Evolutionary conservation across 2,888 invertebrate species (phyloP).

Genomic region (Matsumyia berberina): DNA sequence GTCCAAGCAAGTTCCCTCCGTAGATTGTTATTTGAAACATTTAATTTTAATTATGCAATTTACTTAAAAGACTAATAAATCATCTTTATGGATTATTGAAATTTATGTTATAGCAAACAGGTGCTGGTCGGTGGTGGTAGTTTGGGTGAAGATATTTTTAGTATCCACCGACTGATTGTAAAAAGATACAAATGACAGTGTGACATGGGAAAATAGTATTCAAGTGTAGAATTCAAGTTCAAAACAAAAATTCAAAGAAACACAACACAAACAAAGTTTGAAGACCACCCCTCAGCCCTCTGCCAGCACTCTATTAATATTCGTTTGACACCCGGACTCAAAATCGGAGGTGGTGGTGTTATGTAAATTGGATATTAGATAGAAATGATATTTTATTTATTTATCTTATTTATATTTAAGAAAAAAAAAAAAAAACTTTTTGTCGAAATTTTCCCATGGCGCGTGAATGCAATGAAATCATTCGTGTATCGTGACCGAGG

Average conservation of each 20-base stretch:
- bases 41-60: slow-evolving; percentile 36
- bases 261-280: neutral
- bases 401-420: neutral
- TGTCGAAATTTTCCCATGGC: slow-evolving; percentile 38
- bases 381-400: slow-evolving; percentile 29
- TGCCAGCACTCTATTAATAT: slow-evolving; percentile 18
- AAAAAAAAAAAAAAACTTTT: neutral
- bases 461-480: slow-evolving; percentile 32
- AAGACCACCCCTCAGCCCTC: neutral
- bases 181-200: slow-evolving; percentile 18
- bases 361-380: slow-evolving; percentile 38
- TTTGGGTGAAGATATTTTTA: slow-evolving; percentile 25
- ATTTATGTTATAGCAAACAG: slow-evolving; percentile 40
- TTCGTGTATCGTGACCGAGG: slow-evolving; percentile 18
- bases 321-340: slow-evolving; percentile 20
- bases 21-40: slow-evolving; percentile 2
- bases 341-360: slow-evolving; percentile 27
- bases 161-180: neutral
- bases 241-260: slow-evolving; percentile 36
- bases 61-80: slow-evolving; percentile 27
- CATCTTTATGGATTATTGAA: slow-evolving; percentile 14
- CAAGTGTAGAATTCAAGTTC: slow-evolving; percentile 64
- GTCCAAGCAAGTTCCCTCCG: slow-evolving; percentile 29
- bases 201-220: slow-evolving; percentile 50
- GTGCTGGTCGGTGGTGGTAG: slow-evolving; percentile 40